A percentile compares a stretch with the other conserved stretches of the same genome.
Conservation (phyloP, 1,140 invertebrate species). For the Phymastichus coffea region DNA sequence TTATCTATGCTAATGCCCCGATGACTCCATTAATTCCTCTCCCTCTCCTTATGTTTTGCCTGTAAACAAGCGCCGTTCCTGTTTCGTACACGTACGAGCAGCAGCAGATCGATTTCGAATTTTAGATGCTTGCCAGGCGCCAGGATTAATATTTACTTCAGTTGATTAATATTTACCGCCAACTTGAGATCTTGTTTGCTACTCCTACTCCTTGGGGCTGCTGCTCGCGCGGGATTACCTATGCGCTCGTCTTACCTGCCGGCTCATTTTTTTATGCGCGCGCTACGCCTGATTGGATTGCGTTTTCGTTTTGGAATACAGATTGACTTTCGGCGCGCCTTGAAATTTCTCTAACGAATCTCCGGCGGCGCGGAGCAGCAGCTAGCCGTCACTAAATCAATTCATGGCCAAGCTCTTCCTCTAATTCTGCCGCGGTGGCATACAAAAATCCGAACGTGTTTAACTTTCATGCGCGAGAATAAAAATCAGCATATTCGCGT, state of each 20-base stretch:
- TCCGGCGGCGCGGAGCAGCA: too few species aligned
- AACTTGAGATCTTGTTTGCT: background rate
- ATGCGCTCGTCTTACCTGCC: background rate
- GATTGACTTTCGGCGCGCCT: too few species aligned
- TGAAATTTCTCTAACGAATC: too few species aligned
- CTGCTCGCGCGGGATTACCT: background rate
- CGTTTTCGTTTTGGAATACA: too few species aligned
- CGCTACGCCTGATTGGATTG: too few species aligned
- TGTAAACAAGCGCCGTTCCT: constrained; percentile 9
- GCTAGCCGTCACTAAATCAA: too few species aligned
- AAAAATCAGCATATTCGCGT: too few species aligned
- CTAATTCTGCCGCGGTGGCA: background rate
- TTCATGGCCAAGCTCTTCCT: too few species aligned
- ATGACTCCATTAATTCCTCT: constrained; percentile 19
- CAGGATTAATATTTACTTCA: background rate
- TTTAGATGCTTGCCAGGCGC: background rate
- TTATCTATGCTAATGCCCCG: constrained; percentile 22
- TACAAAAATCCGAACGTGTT: too few species aligned
- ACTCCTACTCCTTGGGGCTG: too few species aligned
- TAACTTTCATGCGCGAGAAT: too few species aligned
- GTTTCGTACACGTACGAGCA: background rate
- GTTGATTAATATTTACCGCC: background rate
- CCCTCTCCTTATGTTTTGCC: constrained; percentile 9
- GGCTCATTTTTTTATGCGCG: too few species aligned
- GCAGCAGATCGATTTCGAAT: constrained; percentile 4